A percentile compares a stretch with the other conserved stretches of the same genome.
These are phyloP conservation scores for Cheilosia impressa DNA, from an alignment of 2,888 invertebrate genomes.

Conservation along the genomic window DNA sequence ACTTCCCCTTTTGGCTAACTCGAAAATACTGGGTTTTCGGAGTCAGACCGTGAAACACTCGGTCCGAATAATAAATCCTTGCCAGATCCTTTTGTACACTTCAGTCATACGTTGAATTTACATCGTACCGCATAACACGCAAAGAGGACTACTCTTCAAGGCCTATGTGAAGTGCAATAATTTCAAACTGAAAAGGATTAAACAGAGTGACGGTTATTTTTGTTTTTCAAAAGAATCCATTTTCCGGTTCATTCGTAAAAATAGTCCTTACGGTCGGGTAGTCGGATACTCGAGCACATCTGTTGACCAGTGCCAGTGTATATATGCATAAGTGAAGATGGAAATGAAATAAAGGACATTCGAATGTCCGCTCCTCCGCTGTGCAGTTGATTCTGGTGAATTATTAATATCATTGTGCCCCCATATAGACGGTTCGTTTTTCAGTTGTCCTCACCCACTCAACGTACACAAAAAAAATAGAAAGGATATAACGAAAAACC, in stretches of 20 bases:
- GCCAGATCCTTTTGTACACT: conserved; percentile 76
- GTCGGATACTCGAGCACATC: conserved; percentile 45
- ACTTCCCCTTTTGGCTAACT: conserved; percentile 21
- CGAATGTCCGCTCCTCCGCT: conserved; percentile 42
- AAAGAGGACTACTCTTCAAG: conserved; percentile 76
- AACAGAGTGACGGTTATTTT: conserved; percentile 24
- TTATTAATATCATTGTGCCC: conserved; percentile 57
- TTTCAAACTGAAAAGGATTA: conserved; percentile 4
- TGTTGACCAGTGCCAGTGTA: conserved; percentile 36
- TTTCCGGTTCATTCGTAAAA: conserved; percentile 1
- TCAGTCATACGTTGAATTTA: conserved; percentile 82
- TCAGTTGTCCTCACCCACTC: conserved; percentile 35
- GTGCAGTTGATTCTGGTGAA: conserved; percentile 59
- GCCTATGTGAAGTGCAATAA: conserved; percentile 22
- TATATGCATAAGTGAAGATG: conserved; percentile 38
- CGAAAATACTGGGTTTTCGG: conserved; percentile 69
- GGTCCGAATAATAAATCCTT: conserved; percentile 73
- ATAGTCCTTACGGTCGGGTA: conserved; percentile 55
- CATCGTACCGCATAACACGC: conserved; percentile 75
- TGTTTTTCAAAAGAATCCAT: conserved; percentile 11
- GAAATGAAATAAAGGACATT: conserved; percentile 50
- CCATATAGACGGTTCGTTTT: conserved; percentile 36
- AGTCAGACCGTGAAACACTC: conserved; percentile 48
- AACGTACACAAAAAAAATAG: conserved; percentile 36
- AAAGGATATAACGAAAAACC: conserved; percentile 39